Percentiles rank a stretch among this genome's conserved stretches.
phyloP scores from a whole-genome alignment of 2,888 invertebrate species.

The Strigamia transsilvanica region DNA sequence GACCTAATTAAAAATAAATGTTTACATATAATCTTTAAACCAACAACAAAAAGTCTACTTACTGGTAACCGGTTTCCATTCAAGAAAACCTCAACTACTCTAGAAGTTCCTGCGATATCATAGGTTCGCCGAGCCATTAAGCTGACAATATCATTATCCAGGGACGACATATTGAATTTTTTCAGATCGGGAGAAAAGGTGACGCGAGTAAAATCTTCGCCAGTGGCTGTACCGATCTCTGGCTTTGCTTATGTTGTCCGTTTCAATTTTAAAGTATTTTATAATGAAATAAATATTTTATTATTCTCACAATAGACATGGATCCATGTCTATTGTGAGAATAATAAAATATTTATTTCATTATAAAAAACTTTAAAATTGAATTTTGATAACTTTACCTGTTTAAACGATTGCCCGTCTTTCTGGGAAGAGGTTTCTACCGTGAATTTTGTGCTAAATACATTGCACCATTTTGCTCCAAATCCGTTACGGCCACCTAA shows the following conservation, averaged over 20 bases:
- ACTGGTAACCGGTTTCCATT: slow-evolving; percentile 85
- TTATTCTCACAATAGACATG: slow-evolving; percentile 74
- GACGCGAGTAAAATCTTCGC: slow-evolving; percentile 89
- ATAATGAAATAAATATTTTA: not conserved
- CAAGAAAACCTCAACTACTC: slow-evolving; percentile 87
- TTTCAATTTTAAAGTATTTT: no score
- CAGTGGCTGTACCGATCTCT: slow-evolving; percentile 75
- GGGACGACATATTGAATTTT: slow-evolving; percentile 92
- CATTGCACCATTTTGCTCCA: slow-evolving; percentile 98
- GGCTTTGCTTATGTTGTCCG: slow-evolving; percentile 94
- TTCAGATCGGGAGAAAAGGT: slow-evolving; percentile 92
- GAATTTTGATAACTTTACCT: slow-evolving; percentile 64
- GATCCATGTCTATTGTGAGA: slow-evolving; percentile 84
- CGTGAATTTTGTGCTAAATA: slow-evolving; percentile 94
- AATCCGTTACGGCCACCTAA: slow-evolving; percentile 93
- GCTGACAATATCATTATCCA: slow-evolving; percentile 92
- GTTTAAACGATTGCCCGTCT: slow-evolving; percentile 88
- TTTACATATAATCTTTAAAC: not conserved
- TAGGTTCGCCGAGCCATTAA: slow-evolving; percentile 93
- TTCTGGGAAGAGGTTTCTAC: slow-evolving; percentile 93
- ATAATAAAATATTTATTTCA: not conserved
- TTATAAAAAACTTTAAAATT: not conserved
- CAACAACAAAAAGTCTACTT: slow-evolving; percentile 56
- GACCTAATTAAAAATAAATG: slow-evolving; percentile 65
- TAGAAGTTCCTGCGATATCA: slow-evolving; percentile 91